These are phyloP conservation scores for Mycalesis mineus DNA, from an alignment of 2,888 invertebrate genomes.

Conservation along the genomic window DNA sequence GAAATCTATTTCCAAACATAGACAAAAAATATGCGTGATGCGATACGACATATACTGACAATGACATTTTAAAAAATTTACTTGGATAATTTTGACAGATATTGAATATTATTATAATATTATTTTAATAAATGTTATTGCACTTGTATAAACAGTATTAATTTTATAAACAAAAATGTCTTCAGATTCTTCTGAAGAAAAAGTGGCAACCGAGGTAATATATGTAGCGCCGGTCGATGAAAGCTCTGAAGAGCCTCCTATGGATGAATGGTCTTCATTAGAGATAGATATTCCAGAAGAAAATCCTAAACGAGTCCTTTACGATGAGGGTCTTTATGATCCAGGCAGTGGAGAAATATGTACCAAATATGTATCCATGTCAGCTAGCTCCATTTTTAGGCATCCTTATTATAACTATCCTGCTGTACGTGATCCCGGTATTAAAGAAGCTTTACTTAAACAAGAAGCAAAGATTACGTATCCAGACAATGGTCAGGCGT, in stretches of 20 bases:
- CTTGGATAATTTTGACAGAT: neutral
- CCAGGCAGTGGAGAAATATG: constrained; percentile 59
- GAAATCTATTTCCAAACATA: too few species aligned
- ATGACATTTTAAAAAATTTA: neutral
- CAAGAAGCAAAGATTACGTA: constrained; percentile 41
- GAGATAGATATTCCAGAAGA: constrained; percentile 34
- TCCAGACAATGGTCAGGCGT: constrained; percentile 54
- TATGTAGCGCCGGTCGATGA: constrained; percentile 34
- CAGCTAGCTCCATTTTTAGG: constrained; percentile 49
- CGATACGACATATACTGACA: neutral
- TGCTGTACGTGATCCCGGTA: constrained; percentile 56
- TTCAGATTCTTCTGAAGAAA: constrained; percentile 24
- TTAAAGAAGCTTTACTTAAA: constrained; percentile 44
- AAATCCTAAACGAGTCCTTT: constrained; percentile 41
- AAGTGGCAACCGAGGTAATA: constrained; percentile 26
- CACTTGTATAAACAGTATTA: neutral
- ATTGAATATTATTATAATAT: neutral
- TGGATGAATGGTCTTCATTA: constrained; percentile 59
- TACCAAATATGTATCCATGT: constrained; percentile 47
- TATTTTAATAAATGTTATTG: neutral
- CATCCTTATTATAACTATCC: constrained; percentile 61
- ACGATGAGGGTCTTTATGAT: constrained; percentile 42
- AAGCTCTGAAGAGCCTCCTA: constrained; percentile 53
- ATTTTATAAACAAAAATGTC: constrained; percentile 29
- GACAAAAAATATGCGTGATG: neutral